Evolutionary conservation across 2,797 vertebrate genomes (phyloP), one percentile per base, ranked within the genome.

Genomic region (Lithobates sylvaticus): DNA sequence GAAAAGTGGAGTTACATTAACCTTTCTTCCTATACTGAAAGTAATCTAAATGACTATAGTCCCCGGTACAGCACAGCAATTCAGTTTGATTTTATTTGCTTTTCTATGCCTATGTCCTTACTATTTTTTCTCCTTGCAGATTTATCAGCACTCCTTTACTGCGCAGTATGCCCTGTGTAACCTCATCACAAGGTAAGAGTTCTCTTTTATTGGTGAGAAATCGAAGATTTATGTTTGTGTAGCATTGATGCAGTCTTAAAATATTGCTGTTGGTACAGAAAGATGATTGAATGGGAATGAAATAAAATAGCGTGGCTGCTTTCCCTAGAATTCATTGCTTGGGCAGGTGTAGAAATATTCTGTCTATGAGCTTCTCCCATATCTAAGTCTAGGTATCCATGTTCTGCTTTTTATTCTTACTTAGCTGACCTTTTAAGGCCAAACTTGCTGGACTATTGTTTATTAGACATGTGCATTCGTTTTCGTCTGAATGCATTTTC

Each of bases 81-180:
- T 42, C n/a, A 26, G 18, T 34, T 61, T 58, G 34, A 61, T 81
- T 26, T 39, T 71, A 70, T 34, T 64, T 73, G 21, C 39, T 42
- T 44, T 26, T 58, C 61, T 74, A 42, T 44, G 54, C 72, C 70
- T 65, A 23, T 74, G 80, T 82, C 23, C 34, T 84, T 89, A 79
- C 18, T 70, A 84, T 88, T 84, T 83, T 90, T 89, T 89, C 10
- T 0, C 91, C 80, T 93, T 94, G 72, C 94, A 99, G 98, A 94
- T 97, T 67, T 98, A 99, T 89, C 97, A 94, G 65, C 95, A 97
- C 91, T 99, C 98, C 76, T 97, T 95, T 73, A 94, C 92, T 36
- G 98, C 97, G 77, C 95, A 96, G 88, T 99, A 99, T 88, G 97
- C 98, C 88, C 96, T 99, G 90, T 97, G 96, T 96, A 98, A 97